Percentiles rank a stretch among this genome's conserved stretches.
Conservation (phyloP, 2,888 invertebrate species). For the Adela reaumurella region DNA sequence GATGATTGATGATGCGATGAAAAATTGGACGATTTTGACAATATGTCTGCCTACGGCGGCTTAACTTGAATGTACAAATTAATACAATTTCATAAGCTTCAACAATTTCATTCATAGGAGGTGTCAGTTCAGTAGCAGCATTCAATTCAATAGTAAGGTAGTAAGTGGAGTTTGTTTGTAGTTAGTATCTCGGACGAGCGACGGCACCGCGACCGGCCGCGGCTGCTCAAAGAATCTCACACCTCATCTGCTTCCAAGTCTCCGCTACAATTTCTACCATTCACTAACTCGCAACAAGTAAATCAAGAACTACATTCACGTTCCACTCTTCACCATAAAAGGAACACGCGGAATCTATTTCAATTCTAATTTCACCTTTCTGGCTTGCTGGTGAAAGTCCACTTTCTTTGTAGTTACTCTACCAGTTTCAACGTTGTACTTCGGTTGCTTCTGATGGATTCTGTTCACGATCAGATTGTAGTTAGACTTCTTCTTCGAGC, state of each 20-base stretch:
- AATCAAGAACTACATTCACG: not conserved
- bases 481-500: too few species aligned
- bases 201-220: not conserved
- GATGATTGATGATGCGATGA: too few species aligned
- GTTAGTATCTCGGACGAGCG: too few species aligned
- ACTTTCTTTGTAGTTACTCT: not conserved
- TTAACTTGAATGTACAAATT: too few species aligned
- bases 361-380: not conserved
- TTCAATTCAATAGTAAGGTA: too few species aligned
- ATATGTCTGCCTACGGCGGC: too few species aligned
- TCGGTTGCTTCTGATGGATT: not conserved
- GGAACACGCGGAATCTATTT: not conserved
- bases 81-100: too few species aligned
- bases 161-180: too few species aligned
- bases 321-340: not conserved
- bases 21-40: too few species aligned
- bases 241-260: not conserved
- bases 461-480: too few species aligned
- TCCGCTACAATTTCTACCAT: not conserved
- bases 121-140: too few species aligned
- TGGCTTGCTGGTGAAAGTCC: not conserved
- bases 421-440: not conserved
- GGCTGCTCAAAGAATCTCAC: not conserved
- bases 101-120: too few species aligned
- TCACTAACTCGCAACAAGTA: not conserved